Conservation (phyloP, 1,140 invertebrate species). For the Galleria mellonella region DNA sequence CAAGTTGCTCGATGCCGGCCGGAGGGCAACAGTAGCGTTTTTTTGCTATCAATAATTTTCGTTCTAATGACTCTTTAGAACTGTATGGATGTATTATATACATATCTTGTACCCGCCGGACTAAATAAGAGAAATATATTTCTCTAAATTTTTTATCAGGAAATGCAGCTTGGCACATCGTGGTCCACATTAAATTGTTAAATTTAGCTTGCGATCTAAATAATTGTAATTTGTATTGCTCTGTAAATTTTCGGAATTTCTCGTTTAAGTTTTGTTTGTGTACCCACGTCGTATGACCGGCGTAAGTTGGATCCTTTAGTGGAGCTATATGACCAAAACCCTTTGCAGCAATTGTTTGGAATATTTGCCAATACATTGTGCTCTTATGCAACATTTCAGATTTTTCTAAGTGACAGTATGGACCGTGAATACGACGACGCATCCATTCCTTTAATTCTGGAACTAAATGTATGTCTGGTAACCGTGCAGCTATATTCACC, state of each 20-base stretch:
- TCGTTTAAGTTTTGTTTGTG: conserved; percentile 45
- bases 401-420: conserved; percentile 23
- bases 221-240: conserved; percentile 37
- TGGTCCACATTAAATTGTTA: conserved; percentile 51
- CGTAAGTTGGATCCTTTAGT: conserved; percentile 25
- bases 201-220: conserved; percentile 44
- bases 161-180: conserved; percentile 52
- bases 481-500: conserved; percentile 44
- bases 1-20: conserved; percentile 18
- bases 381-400: conserved; percentile 33
- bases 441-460: conserved; percentile 61
- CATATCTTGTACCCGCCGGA: conserved; percentile 37
- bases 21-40: conserved; percentile 44
- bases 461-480: conserved; percentile 52
- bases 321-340: conserved; percentile 38
- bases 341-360: conserved; percentile 27
- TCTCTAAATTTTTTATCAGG: conserved; percentile 58
- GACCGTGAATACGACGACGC: conserved; percentile 47
- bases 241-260: conserved; percentile 37
- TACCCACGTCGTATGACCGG: conserved; percentile 37
- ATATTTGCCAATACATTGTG: conserved; percentile 32
- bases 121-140: conserved; percentile 60
- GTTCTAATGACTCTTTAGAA: conserved; percentile 31
- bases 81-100: conserved; percentile 54
- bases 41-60: conserved; percentile 21